Base-by-base conservation (phyloP, 2,113 vertebrate species). In the Enhydra lutris region DNA sequence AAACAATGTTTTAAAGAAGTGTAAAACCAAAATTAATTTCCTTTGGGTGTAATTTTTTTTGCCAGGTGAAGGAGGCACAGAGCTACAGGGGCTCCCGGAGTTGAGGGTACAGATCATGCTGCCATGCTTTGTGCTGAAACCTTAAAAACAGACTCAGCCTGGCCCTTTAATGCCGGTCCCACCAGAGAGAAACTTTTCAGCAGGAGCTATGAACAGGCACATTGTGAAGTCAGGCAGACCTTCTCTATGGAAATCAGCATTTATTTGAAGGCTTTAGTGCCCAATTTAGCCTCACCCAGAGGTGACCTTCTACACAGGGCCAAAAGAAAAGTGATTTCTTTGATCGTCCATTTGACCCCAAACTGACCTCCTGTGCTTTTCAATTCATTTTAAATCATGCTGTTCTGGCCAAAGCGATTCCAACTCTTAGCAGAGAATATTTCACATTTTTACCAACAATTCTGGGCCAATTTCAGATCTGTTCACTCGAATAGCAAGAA, bases 271-370 rank as follows among this genome's bases (percentile, higher is more conserved):
- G 65, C 81, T 85, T 97, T 78, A 90, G 92, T 79, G 63, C 71
- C 71, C 3, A 1, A 96, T 97, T 98, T 97, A 97, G 97, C 96
- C 31, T 97, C 89, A 61, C 67, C 61, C 86, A 47, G 52, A 63
- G 34, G 79, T 84, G 93, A 93, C 96, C 96, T 94, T 95, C 82
- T 31, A 21, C 74, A 45, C 39, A 83, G 61, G 92, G 96, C 94
- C 92, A 88, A 89, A 90, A 96, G 92, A 82, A 92, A 98, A 97
- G 95, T 86, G 86, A 85, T 95, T 96, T 95, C 93, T 97, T 96
- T 97, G 95, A 96, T 96, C 10, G 9, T 84, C 61, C 61, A 55
- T 84, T 89, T 96, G 93, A 97, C 92, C 97, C 86, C 39, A 84
- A 61, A 86, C 21, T 93, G 80, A 95, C 95, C 95, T 97, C 79